Evolutionary conservation across 2,113 vertebrate genomes (phyloP).

Genomic region (Chaetodon trifascialis): DNA sequence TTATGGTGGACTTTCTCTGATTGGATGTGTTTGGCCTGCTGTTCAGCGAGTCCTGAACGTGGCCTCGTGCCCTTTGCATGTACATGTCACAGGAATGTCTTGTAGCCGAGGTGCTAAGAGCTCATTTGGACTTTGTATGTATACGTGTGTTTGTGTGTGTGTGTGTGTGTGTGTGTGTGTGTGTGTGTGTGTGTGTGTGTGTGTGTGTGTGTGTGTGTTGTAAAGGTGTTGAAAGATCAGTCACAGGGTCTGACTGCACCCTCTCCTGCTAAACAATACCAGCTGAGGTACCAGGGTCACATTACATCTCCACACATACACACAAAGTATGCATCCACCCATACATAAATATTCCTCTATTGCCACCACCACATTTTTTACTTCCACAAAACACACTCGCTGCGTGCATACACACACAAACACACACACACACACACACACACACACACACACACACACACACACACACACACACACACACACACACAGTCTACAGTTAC

Average conservation of each 20-base stretch:
- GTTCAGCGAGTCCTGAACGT: slow-evolving; percentile 1
- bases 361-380: neutral
- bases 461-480: neutral
- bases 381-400: neutral
- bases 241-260: slow-evolving; percentile 56
- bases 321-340: neutral
- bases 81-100: slow-evolving; percentile 53
- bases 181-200: slow-evolving; percentile 25
- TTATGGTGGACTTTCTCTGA: neutral
- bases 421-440: neutral
- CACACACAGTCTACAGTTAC: neutral
- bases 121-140: slow-evolving; percentile 50
- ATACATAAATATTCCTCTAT: neutral
- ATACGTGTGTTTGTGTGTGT: slow-evolving; percentile 15
- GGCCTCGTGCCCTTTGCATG: slow-evolving; percentile 46
- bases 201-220: slow-evolving; percentile 25
- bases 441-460: neutral
- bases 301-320: slow-evolving; percentile 18
- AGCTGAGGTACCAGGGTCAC: slow-evolving; percentile 54
- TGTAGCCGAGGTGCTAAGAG: slow-evolving; percentile 59
- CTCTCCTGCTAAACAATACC: slow-evolving; percentile 65
- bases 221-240: slow-evolving; percentile 72
- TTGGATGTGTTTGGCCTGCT: neutral
- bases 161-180: slow-evolving; percentile 14
- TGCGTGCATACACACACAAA: neutral